Evolutionary conservation across 2,888 invertebrate species (phyloP).

Genomic region (Caenorhabditis sp.): DNA sequence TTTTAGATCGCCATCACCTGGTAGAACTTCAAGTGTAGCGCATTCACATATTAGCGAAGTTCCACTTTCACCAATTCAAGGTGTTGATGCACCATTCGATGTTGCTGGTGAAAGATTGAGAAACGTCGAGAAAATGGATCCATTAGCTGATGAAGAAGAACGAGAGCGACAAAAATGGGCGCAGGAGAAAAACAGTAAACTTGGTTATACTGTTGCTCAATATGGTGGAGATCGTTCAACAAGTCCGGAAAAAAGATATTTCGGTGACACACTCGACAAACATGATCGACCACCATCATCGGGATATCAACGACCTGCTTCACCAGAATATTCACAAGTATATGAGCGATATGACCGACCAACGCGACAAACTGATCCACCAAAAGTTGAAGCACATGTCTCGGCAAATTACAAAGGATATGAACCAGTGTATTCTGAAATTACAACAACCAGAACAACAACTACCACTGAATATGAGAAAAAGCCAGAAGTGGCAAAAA

Average conservation of each 20-base stretch:
- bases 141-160: conserved; percentile 51
- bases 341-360: conserved; percentile 47
- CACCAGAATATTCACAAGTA: conserved; percentile 49
- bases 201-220: conserved; percentile 65
- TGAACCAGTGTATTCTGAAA: conserved; percentile 43
- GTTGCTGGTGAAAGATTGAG: conserved; percentile 35
- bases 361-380: conserved; percentile 5
- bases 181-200: conserved; percentile 17
- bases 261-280: conserved; percentile 49
- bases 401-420: conserved; percentile 37
- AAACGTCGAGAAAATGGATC: conserved; percentile 55
- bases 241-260: conserved; percentile 43
- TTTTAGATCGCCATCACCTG: conserved; percentile 48
- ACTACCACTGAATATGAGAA: conserved; percentile 44
- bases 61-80: conserved; percentile 32
- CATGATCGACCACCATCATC: conserved; percentile 29
- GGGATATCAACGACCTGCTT: conserved; percentile 32
- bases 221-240: conserved; percentile 48
- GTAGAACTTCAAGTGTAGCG: conserved; percentile 34
- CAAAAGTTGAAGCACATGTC: conserved; percentile 31
- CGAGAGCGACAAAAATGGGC: conserved; percentile 37
- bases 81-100: conserved; percentile 41
- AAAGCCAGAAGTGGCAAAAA: conserved; percentile 32
- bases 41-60: conserved; percentile 39
- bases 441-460: conserved; percentile 42